A percentile compares a stretch with the other conserved stretches of the same genome.
Conservation (phyloP, 2,113 vertebrate species). For the Paradisaea rubra region DNA sequence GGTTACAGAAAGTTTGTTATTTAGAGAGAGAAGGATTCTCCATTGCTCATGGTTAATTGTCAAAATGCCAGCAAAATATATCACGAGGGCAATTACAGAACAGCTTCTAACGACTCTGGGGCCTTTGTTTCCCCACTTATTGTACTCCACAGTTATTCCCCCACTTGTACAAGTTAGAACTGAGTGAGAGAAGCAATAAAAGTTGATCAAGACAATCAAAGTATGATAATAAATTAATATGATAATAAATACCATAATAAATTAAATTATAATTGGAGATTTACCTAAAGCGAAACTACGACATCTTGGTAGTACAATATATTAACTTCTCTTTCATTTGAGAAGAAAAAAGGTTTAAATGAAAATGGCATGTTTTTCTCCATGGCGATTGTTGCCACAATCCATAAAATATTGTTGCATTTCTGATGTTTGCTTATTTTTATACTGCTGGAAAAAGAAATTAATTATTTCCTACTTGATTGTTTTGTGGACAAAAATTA, state of each 20-base stretch:
- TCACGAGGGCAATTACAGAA: neutral
- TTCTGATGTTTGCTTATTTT: neutral
- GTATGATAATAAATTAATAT: neutral
- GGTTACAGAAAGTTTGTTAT: neutral
- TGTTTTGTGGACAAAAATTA: neutral
- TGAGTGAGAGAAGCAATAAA: neutral
- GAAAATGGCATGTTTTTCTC: neutral
- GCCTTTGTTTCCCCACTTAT: accelerated
- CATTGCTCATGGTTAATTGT: neutral
- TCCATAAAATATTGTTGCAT: neutral
- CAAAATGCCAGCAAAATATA: neutral
- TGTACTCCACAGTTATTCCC: too few relatives aligned
- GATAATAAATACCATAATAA: neutral
- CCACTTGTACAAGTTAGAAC: neutral
- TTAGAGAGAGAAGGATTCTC: neutral
- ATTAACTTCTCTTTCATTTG: neutral
- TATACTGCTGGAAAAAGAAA: neutral
- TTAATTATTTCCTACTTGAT: neutral
- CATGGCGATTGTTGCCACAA: neutral
- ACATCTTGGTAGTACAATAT: neutral
- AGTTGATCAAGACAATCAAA: neutral
- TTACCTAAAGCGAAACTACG: neutral
- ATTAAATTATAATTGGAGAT: neutral
- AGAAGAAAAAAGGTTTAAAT: neutral
- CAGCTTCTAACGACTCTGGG: accelerated